A percentile compares a stretch with the other conserved stretches of the same genome.
Conservation (phyloP, 2,888 invertebrate species). For the Hydropsyche betteni region DNA sequence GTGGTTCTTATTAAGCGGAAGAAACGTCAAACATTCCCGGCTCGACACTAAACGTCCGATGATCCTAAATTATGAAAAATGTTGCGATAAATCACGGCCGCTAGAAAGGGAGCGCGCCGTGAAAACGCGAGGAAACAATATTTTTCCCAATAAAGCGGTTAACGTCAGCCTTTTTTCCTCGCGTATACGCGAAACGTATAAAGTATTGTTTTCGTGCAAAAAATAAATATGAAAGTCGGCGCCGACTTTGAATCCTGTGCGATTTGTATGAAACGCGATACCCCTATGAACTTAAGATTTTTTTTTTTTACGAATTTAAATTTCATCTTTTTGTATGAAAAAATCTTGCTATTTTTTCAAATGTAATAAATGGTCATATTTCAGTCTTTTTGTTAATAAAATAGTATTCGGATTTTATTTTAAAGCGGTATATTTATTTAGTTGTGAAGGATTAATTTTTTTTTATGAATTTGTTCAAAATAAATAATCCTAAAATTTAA, state of each 20-base stretch:
- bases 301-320: no score
- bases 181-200: background rate
- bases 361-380: no score
- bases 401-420: no score
- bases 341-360: no score
- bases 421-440: no score
- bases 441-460: no score
- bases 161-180: conserved; percentile 18
- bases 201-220: conserved; percentile 19
- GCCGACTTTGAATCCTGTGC: background rate
- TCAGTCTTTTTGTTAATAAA: no score
- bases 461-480: no score
- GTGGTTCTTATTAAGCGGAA: conserved; percentile 49
- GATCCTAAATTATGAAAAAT: conserved; percentile 33
- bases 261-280: no score
- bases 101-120: conserved; percentile 3
- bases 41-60: conserved; percentile 29
- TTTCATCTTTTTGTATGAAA: no score
- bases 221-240: conserved; percentile 11
- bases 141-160: conserved; percentile 31
- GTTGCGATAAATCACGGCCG: conserved; percentile 25
- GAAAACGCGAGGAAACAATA: conserved; percentile 26
- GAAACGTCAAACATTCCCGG: conserved; percentile 47
- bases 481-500: no score
- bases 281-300: no score